Evolutionary conservation across 2,113 vertebrate genomes (phyloP).

Genomic region (Phalacrocorax carbo): DNA sequence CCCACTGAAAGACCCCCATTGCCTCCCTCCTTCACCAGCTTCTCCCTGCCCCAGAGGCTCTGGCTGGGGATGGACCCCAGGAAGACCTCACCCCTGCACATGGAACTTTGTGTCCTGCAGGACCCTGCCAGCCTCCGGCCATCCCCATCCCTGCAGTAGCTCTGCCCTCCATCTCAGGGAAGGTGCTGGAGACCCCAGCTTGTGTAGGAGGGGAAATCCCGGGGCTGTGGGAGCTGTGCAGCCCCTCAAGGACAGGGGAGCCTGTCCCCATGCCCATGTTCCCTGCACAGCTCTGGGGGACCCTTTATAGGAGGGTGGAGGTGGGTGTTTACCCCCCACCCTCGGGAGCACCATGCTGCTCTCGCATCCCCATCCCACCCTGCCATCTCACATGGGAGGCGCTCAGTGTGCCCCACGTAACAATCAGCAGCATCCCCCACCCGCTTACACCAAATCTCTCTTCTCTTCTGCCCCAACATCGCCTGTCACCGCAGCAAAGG

Average conservation of each 20-base stretch:
- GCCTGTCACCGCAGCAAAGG: constrained; percentile 55
- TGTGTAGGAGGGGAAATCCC: neutral
- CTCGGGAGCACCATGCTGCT: neutral
- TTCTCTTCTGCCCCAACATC: neutral
- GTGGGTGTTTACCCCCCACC: neutral
- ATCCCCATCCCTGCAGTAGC: neutral
- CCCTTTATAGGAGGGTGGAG: accelerated
- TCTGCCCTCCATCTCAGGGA: neutral
- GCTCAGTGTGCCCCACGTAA: neutral
- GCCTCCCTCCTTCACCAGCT: neutral
- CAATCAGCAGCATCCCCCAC: neutral
- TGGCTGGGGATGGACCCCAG: accelerated
- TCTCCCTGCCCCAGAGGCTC: neutral
- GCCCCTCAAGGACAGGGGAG: neutral
- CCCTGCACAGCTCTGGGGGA: neutral
- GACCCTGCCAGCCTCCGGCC: neutral
- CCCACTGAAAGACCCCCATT: neutral
- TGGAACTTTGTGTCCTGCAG: neutral
- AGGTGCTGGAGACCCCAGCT: neutral
- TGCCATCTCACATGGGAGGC: accelerated
- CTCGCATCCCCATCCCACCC: neutral
- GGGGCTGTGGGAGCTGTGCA: neutral
- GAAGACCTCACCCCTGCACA: neutral
- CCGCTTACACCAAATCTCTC: neutral
- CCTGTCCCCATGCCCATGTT: accelerated